phyloP scores from a whole-genome alignment of 92 coral and sea anemone species.

The Porites rus region DNA sequence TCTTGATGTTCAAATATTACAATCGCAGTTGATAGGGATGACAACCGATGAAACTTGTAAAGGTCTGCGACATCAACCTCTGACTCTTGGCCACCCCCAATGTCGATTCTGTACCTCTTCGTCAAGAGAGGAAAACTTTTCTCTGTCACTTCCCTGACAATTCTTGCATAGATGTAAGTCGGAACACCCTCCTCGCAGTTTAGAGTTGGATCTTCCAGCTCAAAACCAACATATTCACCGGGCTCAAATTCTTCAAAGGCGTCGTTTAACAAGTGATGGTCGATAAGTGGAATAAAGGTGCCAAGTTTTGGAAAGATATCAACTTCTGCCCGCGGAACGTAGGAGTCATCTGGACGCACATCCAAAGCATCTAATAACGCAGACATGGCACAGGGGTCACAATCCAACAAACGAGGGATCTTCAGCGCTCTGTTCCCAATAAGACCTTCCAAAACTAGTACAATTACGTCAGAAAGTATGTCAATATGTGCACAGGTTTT shows the following conservation, averaged over 20 bases:
- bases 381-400: conserved; percentile 17
- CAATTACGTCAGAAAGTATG: neutral
- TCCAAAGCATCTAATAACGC: conserved; percentile 34
- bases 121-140: neutral
- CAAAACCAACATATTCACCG: conserved; percentile 77
- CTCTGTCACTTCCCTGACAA: conserved; percentile 50
- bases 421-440: conserved; percentile 43
- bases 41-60: conserved; percentile 65
- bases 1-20: neutral
- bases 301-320: conserved; percentile 61
- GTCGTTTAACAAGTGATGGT: conserved; percentile 70
- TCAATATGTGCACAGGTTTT: neutral
- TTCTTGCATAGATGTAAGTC: conserved; percentile 73
- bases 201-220: conserved; percentile 82
- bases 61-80: conserved; percentile 62
- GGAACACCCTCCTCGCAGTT: conserved; percentile 58
- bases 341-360: conserved; percentile 60
- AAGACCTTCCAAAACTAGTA: neutral
- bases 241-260: conserved; percentile 64
- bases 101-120: conserved; percentile 65
- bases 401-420: conserved; percentile 49
- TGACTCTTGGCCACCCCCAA: conserved; percentile 42
- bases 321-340: neutral
- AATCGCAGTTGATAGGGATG: neutral
- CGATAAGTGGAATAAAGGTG: conserved; percentile 57